Base-by-base conservation (phyloP, 2,888 invertebrate species). In the Lochmaea capreae region DNA sequence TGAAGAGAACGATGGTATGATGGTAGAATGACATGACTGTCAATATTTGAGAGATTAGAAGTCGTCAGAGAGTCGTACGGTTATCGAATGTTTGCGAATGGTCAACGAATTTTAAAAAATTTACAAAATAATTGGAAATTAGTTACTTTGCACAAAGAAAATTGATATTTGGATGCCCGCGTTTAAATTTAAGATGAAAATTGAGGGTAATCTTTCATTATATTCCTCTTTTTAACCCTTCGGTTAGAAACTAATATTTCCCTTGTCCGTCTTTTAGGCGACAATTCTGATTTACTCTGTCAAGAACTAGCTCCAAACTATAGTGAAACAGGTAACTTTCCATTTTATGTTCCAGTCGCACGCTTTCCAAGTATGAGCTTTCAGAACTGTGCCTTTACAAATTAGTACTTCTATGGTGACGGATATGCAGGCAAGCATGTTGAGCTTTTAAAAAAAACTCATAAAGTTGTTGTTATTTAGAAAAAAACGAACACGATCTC, bases 221-320 rank as follows among this genome's bases (percentile, higher is more conserved):
- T 52, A 10, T 22, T 26, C n/a, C 49, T 54, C 16, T 42, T 39
- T 33, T 39, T 16, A 18, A 49, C 42, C 58, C 65, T 57, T 46
- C 14, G 66, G 67, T 72, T 69, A 14, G 39, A 70, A 39, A 73
- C 72, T 79, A 73, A 77, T 80, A 76, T 77, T 74, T 75, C 74
- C 26, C 52, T 73, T 76, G 80, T 76, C 76, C 74, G 78, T 79
- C 77, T 82, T 82, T 79, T 86, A 90, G 90, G 89, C 84, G 89
- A 90, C 83, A 89, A 89, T 85, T 88, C 90, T 80, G 90, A 90
- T 84, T 88, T 89, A 79, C 87, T 89, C 72, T 89, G 88, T 85
- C 88, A 90, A 86, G 89, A 89, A 86, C 86, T 90, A 82, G 87
- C 89, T 78, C 87, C 88, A 82, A 84, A 85, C 80, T 83, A 82